Evolutionary conservation across 2,888 invertebrate genomes (phyloP), one percentile per base, ranked within the genome.

Genomic region (Bruchidius siliquastri): DNA sequence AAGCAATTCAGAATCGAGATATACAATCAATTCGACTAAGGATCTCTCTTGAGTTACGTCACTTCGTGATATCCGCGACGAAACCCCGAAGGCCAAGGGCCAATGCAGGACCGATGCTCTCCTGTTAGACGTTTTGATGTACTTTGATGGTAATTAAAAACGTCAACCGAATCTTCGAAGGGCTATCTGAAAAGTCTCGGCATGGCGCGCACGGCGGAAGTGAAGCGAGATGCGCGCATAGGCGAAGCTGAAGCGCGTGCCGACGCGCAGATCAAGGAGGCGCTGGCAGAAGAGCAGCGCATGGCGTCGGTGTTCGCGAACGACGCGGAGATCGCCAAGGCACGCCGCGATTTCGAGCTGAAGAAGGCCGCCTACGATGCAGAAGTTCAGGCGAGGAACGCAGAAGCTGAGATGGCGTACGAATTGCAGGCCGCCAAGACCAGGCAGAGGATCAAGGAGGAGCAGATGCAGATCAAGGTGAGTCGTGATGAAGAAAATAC

Each of bases 341-440:
- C 98, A 0, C 95, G 97, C 85, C 89, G 98, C 77, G 98, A 99
- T 87, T 99, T 97, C 85, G 97, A 98, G 87, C 88, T 98, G 77
- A 98, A 99, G 86, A 98, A 99, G 86, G 98, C 98, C 8, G 94
- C 95, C 0, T 99, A 98, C 85, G 98, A 99, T 85, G 94, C 96
- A 79, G 98, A 98, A 90, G 97, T 99, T 68, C 96, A 97, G 86
- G 97, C 97, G 10, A 94, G 90, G 80, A 95, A 94, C 91, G 97
- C 97, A 70, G 96, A 97, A 88, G 96, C 96, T 13, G 96, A 97
- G 86, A 91, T 97, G 91, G 96, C 97, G 0, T 96, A 94, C 84
- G 96, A 96, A 82, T 86, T 97, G 74, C 96, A 97, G 90, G 96
- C 96, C 0, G 97, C 97, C 0, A 98, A 98, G 87, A 98, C 97